Percentiles rank a stretch among this genome's conserved stretches.
Evolutionary conservation across 2,797 vertebrate genomes (phyloP).

Genomic region (Tragelaphus eurycerus): DNA sequence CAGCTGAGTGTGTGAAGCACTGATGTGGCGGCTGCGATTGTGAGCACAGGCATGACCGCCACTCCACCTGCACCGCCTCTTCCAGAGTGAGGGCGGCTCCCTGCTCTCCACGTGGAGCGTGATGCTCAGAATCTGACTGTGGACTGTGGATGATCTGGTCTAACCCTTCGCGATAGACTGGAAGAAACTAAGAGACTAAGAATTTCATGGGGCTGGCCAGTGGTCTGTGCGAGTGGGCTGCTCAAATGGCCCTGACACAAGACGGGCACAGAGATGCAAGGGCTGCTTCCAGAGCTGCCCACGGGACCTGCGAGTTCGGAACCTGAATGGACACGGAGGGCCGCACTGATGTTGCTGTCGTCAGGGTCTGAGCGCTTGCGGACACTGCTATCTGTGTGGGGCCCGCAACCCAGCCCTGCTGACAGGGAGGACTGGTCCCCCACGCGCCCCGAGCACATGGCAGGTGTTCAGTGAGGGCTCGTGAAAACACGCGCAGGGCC

Average conservation of each 20-base stretch:
- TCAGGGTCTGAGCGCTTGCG: not conserved
- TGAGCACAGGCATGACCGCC: not conserved
- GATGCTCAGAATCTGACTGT: not conserved
- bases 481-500: rapidly evolving
- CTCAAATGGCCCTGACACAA: not conserved
- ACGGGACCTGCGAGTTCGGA: not conserved
- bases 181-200: not conserved
- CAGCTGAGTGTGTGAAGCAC: not conserved
- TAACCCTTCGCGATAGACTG: not conserved
- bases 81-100: rapidly evolving
- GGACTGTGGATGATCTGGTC: not conserved
- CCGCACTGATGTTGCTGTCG: rapidly evolving
- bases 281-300: not conserved
- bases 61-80: not conserved
- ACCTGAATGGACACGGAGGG: not conserved
- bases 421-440: not conserved
- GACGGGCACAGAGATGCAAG: rapidly evolving
- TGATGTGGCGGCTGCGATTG: rapidly evolving
- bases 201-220: not conserved
- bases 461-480: not conserved
- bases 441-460: not conserved
- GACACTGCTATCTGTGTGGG: not conserved
- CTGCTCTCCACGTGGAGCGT: not conserved
- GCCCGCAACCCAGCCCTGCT: rapidly evolving
- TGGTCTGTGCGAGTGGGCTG: not conserved